Conservation (phyloP, 1,140 invertebrate species). For the Adelges cooleyi region DNA sequence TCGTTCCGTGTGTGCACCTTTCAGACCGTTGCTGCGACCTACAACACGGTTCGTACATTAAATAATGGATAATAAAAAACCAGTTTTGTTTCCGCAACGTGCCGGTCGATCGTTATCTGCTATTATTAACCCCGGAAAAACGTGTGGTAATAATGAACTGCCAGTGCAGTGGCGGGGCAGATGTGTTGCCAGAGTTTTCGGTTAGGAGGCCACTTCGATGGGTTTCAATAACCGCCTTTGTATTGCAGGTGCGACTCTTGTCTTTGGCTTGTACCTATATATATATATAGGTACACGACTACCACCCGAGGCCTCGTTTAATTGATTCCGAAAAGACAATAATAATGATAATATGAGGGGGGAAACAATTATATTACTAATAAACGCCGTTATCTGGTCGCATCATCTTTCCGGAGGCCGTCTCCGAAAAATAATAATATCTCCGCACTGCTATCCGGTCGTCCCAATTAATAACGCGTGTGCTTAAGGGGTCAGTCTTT, state of each 20-base stretch:
- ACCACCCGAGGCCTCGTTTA: neutral
- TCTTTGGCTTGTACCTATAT: no score
- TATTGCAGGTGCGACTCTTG: no score
- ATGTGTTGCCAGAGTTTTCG: neutral
- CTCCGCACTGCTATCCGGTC: constrained; percentile 22
- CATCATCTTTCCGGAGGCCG: constrained; percentile 19
- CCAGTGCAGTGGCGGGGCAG: neutral
- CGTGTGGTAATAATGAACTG: neutral
- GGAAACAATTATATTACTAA: no score
- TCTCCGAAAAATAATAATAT: constrained; percentile 25
- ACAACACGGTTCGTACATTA: no score
- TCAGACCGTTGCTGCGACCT: no score
- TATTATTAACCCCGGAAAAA: neutral
- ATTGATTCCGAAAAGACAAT: neutral
- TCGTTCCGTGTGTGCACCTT: no score
- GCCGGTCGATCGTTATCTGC: neutral
- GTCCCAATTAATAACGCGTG: constrained; percentile 19
- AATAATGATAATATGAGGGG: neutral
- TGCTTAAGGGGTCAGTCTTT: no score
- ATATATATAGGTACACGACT: neutral
- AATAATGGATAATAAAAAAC: no score
- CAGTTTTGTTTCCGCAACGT: neutral
- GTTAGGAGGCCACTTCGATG: neutral
- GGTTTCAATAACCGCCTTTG: constrained; percentile 7
- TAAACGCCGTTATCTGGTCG: neutral